phyloP scores from a whole-genome alignment of 2,888 invertebrate genomes.

The Ennomos fuscantarius region DNA sequence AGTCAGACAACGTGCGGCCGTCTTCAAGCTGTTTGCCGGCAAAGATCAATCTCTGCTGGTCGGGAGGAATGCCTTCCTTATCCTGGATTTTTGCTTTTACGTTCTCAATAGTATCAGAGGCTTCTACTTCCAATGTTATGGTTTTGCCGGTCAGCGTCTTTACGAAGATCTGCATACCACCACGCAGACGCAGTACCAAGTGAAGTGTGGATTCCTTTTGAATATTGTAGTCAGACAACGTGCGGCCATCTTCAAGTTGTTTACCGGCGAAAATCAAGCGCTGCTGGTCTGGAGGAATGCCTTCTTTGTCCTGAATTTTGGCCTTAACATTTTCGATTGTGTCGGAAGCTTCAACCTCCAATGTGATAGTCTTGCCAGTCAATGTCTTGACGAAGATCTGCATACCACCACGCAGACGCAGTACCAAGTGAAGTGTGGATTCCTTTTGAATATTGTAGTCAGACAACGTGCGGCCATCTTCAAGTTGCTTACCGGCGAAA shows the following conservation, averaged over 20 bases:
- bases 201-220: slow-evolving; percentile 40
- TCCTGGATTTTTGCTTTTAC: slow-evolving; percentile 40
- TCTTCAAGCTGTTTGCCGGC: slow-evolving; percentile 42
- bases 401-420: slow-evolving; percentile 42
- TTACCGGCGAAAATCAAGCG: slow-evolving; percentile 39
- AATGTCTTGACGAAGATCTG: slow-evolving; percentile 40
- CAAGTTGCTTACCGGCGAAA: slow-evolving; percentile 39
- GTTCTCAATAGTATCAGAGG: slow-evolving; percentile 38
- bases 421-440: slow-evolving; percentile 36
- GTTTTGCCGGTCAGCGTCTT: slow-evolving; percentile 39
- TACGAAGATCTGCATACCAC: slow-evolving; percentile 44
- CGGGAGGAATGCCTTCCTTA: slow-evolving; percentile 40
- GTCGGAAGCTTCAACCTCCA: slow-evolving; percentile 38
- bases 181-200: slow-evolving; percentile 39
- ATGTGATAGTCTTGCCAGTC: slow-evolving; percentile 37
- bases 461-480: slow-evolving; percentile 38
- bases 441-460: slow-evolving; percentile 43
- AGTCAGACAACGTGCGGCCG: slow-evolving; percentile 38
- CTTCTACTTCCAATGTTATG: slow-evolving; percentile 37
- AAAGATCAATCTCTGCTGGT: slow-evolving; percentile 39
- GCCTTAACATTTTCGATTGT: slow-evolving; percentile 41
- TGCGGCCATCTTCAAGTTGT: slow-evolving; percentile 40
- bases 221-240: slow-evolving; percentile 38
- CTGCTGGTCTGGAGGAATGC: slow-evolving; percentile 41
- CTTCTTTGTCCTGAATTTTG: slow-evolving; percentile 42